Conservation (phyloP, 1,140 invertebrate species). For the Zaprionus ghesquierei region DNA sequence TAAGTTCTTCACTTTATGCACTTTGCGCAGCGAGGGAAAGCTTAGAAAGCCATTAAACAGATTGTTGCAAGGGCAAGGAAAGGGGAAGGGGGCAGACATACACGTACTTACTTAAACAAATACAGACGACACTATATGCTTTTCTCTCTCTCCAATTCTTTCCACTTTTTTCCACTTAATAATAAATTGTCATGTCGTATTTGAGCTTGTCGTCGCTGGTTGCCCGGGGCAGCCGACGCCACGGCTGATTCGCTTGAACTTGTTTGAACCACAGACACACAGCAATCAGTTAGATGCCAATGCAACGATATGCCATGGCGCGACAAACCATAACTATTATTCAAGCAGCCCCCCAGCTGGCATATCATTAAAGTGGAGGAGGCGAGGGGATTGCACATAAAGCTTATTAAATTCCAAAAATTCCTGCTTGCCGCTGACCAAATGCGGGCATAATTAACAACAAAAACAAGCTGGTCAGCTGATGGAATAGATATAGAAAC, state of each 20-base stretch:
- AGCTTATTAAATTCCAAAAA: conserved; percentile 65
- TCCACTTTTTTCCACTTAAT: conserved; percentile 11
- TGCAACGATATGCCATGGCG: conserved; percentile 9
- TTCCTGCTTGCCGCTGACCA: conserved; percentile 6
- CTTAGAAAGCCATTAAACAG: conserved; percentile 15
- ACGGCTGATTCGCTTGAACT: conserved; percentile 58
- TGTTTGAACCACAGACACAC: conserved; percentile 52
- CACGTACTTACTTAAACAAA: neutral
- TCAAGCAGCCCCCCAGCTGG: conserved; percentile 3
- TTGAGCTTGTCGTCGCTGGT: conserved; percentile 46
- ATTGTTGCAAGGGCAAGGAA: neutral
- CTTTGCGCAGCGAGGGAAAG: conserved; percentile 7
- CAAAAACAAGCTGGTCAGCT: conserved; percentile 39
- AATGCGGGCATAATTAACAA: conserved; percentile 76
- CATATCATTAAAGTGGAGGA: conserved; percentile 19
- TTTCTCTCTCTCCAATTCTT: neutral
- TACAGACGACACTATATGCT: neutral
- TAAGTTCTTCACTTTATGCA: conserved; percentile 29
- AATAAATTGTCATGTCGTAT: conserved; percentile 33
- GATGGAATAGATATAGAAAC: conserved; percentile 19
- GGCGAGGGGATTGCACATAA: conserved; percentile 45
- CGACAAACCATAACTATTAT: conserved; percentile 38
- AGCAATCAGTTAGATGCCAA: conserved; percentile 40
- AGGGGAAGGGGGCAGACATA: neutral
- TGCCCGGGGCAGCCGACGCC: conserved; percentile 68